Percentiles rank a stretch among this genome's conserved stretches.
These are phyloP conservation scores for Petrocephalus microphthalmus DNA, from an alignment of 2,113 vertebrate genomes.

Conservation along the genomic window DNA sequence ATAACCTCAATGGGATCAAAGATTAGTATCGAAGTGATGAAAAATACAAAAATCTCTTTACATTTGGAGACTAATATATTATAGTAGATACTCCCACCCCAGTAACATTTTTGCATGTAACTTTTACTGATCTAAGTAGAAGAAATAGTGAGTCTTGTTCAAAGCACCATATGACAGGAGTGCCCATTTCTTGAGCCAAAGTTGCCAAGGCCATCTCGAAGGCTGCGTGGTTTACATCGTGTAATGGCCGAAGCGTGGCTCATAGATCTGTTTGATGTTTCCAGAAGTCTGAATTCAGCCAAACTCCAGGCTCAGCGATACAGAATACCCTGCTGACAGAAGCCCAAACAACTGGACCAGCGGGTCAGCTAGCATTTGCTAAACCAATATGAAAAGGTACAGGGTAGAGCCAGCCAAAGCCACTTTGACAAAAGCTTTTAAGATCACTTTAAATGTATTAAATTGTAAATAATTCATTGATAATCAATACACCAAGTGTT, in stretches of 20 bases:
- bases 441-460: background rate
- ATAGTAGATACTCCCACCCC: background rate
- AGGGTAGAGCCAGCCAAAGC: background rate
- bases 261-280: background rate
- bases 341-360: background rate
- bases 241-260: background rate
- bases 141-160: background rate
- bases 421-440: background rate
- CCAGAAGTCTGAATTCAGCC: background rate
- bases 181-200: background rate
- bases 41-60: background rate
- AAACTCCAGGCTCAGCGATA: background rate
- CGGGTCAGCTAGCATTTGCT: background rate
- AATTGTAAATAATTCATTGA: background rate
- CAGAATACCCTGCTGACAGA: background rate
- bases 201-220: background rate
- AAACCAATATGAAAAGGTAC: background rate
- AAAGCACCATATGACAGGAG: background rate
- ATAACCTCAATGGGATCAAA: background rate
- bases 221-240: background rate
- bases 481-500: background rate
- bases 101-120: background rate
- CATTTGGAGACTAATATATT: background rate
- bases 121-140: background rate
- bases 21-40: background rate